Evolutionary conservation across 1,140 invertebrate genomes (phyloP).

Genomic region (Zaprionus gabonicus): DNA sequence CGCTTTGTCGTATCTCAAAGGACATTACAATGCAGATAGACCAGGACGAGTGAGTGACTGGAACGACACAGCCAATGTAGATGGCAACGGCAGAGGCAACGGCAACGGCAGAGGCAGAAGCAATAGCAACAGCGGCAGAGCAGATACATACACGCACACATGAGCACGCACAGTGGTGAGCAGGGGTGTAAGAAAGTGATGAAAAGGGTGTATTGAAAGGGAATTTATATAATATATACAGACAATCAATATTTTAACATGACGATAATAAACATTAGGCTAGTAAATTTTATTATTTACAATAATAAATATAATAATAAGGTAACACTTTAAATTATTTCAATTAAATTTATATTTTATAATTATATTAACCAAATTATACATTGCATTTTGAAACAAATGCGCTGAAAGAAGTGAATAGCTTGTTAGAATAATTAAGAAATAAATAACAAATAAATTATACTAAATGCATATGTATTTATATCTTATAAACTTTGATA

Average conservation of each 20-base stretch:
- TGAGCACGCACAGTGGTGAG: constrained; percentile 7
- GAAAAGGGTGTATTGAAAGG: background rate
- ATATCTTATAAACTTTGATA: too few relatives aligned
- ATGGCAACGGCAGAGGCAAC: constrained; percentile 21
- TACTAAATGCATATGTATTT: too few relatives aligned
- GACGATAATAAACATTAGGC: too few relatives aligned
- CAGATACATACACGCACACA: background rate
- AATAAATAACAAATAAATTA: too few relatives aligned
- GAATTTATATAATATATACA: background rate
- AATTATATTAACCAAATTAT: too few relatives aligned
- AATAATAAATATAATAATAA: too few relatives aligned
- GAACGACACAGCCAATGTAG: constrained; percentile 51
- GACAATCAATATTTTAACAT: background rate
- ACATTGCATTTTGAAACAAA: too few relatives aligned
- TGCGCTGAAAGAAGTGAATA: too few relatives aligned
- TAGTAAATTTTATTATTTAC: too few relatives aligned
- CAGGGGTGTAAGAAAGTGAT: background rate
- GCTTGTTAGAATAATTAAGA: too few relatives aligned
- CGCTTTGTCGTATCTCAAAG: constrained; percentile 77
- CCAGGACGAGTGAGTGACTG: constrained; percentile 61
- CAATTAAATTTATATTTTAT: too few relatives aligned
- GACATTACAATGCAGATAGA: constrained; percentile 81
- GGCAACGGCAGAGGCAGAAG: background rate
- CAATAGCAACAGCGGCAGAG: background rate
- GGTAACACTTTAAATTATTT: too few relatives aligned